Evolutionary conservation across 2,888 invertebrate genomes (phyloP).

Genomic region (Pandemis cinnamomeana): DNA sequence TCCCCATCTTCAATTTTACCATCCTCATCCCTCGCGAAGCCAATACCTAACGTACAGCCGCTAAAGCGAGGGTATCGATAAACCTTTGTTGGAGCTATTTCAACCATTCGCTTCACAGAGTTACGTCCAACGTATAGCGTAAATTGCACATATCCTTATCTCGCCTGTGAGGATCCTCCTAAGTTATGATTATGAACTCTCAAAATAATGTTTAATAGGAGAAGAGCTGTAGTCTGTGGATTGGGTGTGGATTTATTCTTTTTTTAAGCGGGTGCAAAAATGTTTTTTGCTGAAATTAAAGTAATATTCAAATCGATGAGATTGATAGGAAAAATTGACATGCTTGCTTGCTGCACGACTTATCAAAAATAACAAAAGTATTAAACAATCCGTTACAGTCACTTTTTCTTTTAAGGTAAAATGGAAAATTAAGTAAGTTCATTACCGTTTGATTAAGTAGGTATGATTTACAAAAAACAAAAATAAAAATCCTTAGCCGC

Average conservation of each 20-base stretch:
- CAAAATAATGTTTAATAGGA: conserved; percentile 51
- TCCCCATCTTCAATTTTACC: conserved; percentile 25
- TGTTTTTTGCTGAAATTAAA: neutral
- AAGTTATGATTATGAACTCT: conserved; percentile 72
- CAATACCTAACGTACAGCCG: conserved; percentile 51
- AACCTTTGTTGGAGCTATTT: conserved; percentile 62
- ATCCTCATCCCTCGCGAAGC: conserved; percentile 27
- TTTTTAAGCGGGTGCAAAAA: neutral
- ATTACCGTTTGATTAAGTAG: no score
- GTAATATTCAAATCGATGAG: neutral
- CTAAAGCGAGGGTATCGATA: conserved; percentile 56
- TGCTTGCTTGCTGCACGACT: no score
- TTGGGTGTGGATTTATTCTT: neutral
- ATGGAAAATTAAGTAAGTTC: no score
- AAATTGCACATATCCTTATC: conserved; percentile 71
- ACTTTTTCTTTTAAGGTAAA: no score
- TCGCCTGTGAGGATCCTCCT: conserved; percentile 49
- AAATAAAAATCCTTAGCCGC: no score
- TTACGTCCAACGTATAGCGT: conserved; percentile 56
- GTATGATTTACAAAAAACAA: no score
- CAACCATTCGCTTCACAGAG: conserved; percentile 51
- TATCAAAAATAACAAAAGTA: no score
- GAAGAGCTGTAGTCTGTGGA: conserved; percentile 35
- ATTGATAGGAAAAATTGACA: no score
- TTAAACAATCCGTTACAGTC: no score